Conservation (phyloP, 1,140 invertebrate genomes). For the Pemphigus obesinymphae region DNA sequence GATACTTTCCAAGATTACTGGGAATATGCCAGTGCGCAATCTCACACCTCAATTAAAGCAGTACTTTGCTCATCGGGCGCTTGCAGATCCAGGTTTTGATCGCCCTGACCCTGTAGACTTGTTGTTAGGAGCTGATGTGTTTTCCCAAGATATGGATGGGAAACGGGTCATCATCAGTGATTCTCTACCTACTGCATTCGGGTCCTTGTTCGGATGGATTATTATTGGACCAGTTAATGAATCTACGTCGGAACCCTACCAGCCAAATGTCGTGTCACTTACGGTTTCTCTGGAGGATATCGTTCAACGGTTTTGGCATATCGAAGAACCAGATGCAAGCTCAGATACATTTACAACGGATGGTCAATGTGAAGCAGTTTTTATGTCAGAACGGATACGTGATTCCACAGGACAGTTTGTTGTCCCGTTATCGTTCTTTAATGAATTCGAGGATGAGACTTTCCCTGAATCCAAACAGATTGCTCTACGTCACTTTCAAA, state of each 20-base stretch:
- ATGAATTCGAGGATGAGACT: not conserved
- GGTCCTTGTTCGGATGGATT: too few species aligned
- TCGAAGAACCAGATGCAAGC: not conserved
- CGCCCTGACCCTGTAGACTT: too few species aligned
- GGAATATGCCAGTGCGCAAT: too few species aligned
- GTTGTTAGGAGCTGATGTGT: too few species aligned
- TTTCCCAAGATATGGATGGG: too few species aligned
- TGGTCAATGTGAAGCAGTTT: not conserved
- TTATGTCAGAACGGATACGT: not conserved
- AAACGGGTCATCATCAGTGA: too few species aligned
- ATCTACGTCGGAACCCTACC: not conserved
- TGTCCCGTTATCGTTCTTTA: not conserved
- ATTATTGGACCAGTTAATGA: not conserved
- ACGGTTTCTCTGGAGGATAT: too few species aligned
- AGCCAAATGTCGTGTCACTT: not conserved
- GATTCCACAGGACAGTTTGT: not conserved
- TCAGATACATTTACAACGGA: not conserved
- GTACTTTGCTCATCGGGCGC: not conserved
- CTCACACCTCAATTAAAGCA: too few species aligned
- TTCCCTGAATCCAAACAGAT: not conserved
- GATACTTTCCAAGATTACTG: too few species aligned
- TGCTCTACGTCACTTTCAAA: not conserved
- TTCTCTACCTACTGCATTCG: too few species aligned
- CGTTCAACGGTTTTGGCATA: not conserved
- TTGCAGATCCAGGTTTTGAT: not conserved